Evolutionary conservation across 2,888 invertebrate genomes (phyloP).

Genomic region (Eupithecia dodoneata): DNA sequence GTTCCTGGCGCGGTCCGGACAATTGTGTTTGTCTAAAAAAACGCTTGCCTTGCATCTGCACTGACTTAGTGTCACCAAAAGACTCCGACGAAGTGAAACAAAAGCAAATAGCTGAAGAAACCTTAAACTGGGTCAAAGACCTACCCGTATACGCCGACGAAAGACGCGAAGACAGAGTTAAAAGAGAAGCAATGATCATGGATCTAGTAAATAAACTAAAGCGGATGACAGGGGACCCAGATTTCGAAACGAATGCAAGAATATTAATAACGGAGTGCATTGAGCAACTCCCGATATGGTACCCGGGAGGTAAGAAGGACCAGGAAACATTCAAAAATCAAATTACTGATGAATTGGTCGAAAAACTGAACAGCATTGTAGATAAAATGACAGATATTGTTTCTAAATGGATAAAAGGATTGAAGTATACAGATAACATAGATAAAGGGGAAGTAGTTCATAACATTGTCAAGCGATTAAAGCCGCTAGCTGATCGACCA

Average conservation of each 20-base stretch:
- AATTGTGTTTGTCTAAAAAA: neutral
- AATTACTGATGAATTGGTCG: conserved; percentile 48
- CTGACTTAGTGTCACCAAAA: neutral
- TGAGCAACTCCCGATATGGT: conserved; percentile 57
- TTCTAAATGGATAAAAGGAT: conserved; percentile 33
- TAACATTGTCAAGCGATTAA: conserved; percentile 44
- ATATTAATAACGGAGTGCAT: conserved; percentile 48
- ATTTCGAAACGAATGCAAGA: conserved; percentile 46
- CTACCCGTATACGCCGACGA: conserved; percentile 55
- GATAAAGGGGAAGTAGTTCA: conserved; percentile 17
- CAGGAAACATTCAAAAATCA: conserved; percentile 48
- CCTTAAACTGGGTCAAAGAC: conserved; percentile 52
- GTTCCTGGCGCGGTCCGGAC: neutral
- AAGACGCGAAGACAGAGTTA: conserved; percentile 37
- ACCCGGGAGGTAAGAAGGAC: conserved; percentile 47
- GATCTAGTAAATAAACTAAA: conserved; percentile 47
- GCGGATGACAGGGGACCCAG: conserved; percentile 40
- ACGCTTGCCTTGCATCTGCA: neutral
- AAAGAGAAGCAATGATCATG: conserved; percentile 45
- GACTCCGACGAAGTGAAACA: neutral
- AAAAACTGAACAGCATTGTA: conserved; percentile 38
- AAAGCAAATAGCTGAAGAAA: conserved; percentile 41
- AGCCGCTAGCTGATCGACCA: conserved; percentile 36
- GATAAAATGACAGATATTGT: conserved; percentile 44
- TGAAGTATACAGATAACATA: neutral